Conservation (phyloP, 2,797 vertebrate species). For the Lates japonicus region DNA sequence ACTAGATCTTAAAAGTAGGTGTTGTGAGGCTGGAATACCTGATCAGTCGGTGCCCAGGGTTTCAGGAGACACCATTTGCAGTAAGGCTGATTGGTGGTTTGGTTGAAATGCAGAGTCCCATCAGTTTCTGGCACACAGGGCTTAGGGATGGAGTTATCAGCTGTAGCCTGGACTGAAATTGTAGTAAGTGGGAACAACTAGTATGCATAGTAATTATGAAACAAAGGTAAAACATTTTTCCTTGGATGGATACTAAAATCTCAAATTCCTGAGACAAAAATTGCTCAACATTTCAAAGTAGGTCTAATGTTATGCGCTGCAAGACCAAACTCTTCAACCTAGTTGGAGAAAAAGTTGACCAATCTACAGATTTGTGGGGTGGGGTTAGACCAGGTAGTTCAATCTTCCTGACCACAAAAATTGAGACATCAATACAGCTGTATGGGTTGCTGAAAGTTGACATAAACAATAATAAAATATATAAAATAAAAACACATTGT, state of each 20-base stretch:
- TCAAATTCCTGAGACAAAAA: too few relatives aligned
- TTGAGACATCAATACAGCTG: too few relatives aligned
- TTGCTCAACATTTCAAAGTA: too few relatives aligned
- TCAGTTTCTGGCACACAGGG: constrained; percentile 88
- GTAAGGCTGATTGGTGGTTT: constrained; percentile 84
- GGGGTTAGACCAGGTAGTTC: too few relatives aligned
- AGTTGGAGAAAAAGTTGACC: too few relatives aligned
- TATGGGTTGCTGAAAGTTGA: too few relatives aligned
- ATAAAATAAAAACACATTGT: background rate
- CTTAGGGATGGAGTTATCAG: constrained; percentile 73
- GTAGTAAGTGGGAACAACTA: background rate
- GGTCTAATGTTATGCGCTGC: too few relatives aligned
- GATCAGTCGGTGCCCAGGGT: constrained; percentile 85
- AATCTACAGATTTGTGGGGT: too few relatives aligned
- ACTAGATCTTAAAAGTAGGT: background rate
- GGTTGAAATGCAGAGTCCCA: constrained; percentile 93
- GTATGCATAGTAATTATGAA: background rate
- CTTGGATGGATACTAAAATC: too few relatives aligned
- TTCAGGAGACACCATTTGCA: constrained; percentile 91
- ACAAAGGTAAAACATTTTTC: background rate
- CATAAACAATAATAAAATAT: too few relatives aligned
- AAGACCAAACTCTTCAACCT: too few relatives aligned
- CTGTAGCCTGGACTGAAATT: constrained; percentile 47
- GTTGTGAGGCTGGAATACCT: constrained; percentile 79
- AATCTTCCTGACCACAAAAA: too few relatives aligned